Evolutionary conservation across 2,797 vertebrate species (phyloP).

Genomic region (Enteromius anoplus): DNA sequence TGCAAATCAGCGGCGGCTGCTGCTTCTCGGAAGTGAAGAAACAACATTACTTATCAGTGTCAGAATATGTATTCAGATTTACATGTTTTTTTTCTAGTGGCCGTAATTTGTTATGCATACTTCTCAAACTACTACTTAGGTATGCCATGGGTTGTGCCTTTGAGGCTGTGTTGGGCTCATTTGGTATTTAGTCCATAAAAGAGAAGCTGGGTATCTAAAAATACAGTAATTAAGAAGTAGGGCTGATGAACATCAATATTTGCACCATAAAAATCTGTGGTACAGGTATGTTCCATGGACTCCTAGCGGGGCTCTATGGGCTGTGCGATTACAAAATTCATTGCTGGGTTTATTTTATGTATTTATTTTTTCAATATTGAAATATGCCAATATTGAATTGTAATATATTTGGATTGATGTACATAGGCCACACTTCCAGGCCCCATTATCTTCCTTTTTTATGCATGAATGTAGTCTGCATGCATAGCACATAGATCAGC

Average conservation of each 20-base stretch:
- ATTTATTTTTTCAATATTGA: neutral
- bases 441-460: constrained; percentile 6
- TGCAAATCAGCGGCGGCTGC: constrained; percentile 19
- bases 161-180: neutral
- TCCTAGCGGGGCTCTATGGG: neutral
- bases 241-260: neutral
- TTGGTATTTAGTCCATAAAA: neutral
- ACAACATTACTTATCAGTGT: constrained; percentile 2
- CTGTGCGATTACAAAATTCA: neutral
- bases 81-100: neutral
- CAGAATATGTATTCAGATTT: neutral
- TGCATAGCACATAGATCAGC: constrained; percentile 21
- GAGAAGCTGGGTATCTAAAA: neutral
- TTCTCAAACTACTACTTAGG: neutral
- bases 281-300: neutral
- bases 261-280: neutral
- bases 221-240: neutral
- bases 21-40: constrained; percentile 5
- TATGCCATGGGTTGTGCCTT: neutral
- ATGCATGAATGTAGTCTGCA: constrained; percentile 42
- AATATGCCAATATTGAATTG: constrained; percentile 7
- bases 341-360: neutral
- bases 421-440: neutral
- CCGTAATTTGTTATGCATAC: neutral
- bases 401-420: neutral